Evolutionary conservation across 2,113 vertebrate genomes (phyloP).

Genomic region (Nannobrachium achirus): DNA sequence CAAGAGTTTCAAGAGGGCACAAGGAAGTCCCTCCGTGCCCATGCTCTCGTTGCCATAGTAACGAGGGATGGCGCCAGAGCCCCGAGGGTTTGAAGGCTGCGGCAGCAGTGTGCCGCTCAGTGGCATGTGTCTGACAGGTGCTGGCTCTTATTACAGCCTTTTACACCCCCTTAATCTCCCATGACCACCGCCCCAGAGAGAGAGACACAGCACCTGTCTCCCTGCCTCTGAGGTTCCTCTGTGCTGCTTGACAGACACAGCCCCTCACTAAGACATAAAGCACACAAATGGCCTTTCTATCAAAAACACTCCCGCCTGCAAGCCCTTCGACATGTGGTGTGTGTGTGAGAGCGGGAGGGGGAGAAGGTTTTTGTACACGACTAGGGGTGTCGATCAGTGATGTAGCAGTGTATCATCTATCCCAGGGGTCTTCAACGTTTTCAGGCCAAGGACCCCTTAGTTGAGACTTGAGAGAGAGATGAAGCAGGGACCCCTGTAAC

Average conservation of each 20-base stretch:
- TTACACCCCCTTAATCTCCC: conserved; percentile 66
- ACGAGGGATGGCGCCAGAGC: conserved; percentile 15
- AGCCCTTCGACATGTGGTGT: conserved; percentile 50
- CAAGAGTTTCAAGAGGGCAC: background rate
- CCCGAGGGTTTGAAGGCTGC: conserved; percentile 29
- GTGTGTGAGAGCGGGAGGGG: conserved; percentile 3
- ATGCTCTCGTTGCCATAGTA: conserved; percentile 17
- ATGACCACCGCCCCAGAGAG: conserved; percentile 59
- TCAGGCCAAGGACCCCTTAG: too few species aligned
- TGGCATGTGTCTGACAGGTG: conserved; percentile 72
- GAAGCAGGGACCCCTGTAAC: too few species aligned
- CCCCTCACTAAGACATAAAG: conserved; percentile 47
- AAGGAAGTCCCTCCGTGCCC: conserved; percentile 32
- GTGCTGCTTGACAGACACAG: conserved; percentile 55
- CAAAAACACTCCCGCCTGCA: background rate
- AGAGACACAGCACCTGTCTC: conserved; percentile 64
- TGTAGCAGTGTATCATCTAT: background rate
- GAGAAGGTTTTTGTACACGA: conserved; percentile 25
- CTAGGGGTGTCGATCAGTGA: conserved; percentile 29
- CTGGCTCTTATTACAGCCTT: conserved; percentile 67
- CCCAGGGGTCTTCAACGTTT: too few species aligned
- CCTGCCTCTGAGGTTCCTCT: conserved; percentile 31
- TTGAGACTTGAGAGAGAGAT: too few species aligned
- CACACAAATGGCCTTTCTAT: conserved; percentile 59
- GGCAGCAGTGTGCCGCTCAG: conserved; percentile 28